Conservation (phyloP, 1,140 invertebrate genomes). For the Trachymyrmex septentrionalis region DNA sequence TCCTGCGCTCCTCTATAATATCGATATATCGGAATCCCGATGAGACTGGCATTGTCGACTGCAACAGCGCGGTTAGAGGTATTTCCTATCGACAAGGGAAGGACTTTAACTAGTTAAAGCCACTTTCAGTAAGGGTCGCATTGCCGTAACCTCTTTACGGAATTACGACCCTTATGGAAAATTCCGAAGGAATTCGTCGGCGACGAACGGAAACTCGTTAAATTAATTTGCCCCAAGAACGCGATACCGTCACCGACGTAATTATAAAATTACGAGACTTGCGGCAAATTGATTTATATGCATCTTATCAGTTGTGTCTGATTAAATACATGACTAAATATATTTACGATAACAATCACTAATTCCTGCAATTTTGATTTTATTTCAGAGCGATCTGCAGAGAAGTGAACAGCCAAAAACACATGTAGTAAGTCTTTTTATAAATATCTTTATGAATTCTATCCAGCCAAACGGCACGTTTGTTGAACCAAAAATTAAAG, state of each 20-base stretch:
- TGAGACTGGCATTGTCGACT: slow-evolving; percentile 52
- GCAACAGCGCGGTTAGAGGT: slow-evolving; percentile 48
- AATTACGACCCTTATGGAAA: slow-evolving; percentile 60
- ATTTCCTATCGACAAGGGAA: slow-evolving; percentile 54
- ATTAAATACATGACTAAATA: neutral
- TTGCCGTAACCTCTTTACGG: slow-evolving; percentile 48
- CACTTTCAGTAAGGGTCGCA: slow-evolving; percentile 54
- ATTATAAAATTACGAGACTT: slow-evolving; percentile 30
- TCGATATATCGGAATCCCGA: slow-evolving; percentile 56
- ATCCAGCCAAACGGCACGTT: neutral
- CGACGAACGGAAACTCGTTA: slow-evolving; percentile 46
- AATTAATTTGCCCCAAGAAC: slow-evolving; percentile 48
- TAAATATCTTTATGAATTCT: neutral
- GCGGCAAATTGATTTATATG: slow-evolving; percentile 13
- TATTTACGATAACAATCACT: neutral
- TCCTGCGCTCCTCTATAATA: slow-evolving; percentile 37
- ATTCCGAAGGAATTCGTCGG: slow-evolving; percentile 33
- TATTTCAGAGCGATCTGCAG: slow-evolving; percentile 40
- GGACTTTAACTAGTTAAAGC: slow-evolving; percentile 63
- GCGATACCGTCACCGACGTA: neutral
- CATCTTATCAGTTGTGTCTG: neutral
- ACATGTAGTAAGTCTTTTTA: slow-evolving; percentile 9
- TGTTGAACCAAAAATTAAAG: neutral
- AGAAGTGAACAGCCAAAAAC: slow-evolving; percentile 29
- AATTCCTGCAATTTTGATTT: slow-evolving; percentile 37